Evolutionary conservation across 2,888 invertebrate species (phyloP).

Genomic region (Drosophila meridiana): DNA sequence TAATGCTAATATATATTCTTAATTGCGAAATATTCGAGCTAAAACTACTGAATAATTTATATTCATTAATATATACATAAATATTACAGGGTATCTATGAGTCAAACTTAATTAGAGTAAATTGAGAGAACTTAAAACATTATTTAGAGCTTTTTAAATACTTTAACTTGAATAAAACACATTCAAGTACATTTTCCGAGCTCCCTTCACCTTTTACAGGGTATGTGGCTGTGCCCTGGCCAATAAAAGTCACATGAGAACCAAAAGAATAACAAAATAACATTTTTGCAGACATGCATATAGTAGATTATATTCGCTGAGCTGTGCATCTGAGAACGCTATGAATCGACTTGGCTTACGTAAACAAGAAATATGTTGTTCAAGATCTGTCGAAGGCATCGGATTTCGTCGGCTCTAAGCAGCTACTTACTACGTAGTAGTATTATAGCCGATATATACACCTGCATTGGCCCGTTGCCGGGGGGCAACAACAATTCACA

Average conservation of each 20-base stretch:
- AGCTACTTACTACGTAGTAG: constrained; percentile 22
- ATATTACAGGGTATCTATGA: background rate
- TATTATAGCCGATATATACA: background rate
- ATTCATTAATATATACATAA: too few relatives aligned
- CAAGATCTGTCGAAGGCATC: constrained; percentile 18
- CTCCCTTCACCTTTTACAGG: background rate
- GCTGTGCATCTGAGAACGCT: constrained; percentile 28
- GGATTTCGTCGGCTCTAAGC: constrained; percentile 7
- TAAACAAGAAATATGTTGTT: constrained; percentile 38
- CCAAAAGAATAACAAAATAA: constrained; percentile 24
- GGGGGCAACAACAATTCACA: background rate
- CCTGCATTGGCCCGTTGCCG: background rate
- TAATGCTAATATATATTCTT: too few relatives aligned
- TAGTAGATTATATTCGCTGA: constrained; percentile 31
- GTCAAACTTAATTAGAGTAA: background rate
- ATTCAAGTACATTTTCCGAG: background rate
- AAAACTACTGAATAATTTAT: too few relatives aligned
- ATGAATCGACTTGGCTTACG: constrained; percentile 59
- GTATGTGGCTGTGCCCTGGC: background rate
- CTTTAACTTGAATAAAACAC: background rate
- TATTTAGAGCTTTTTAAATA: background rate
- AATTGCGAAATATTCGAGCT: too few relatives aligned
- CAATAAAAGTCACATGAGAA: constrained; percentile 20
- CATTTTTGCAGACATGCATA: constrained; percentile 25
- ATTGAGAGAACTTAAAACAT: background rate